A percentile compares a stretch with the other conserved stretches of the same genome.
Conservation (phyloP, 2,888 invertebrate species). For the Chydorus sphaericus region DNA sequence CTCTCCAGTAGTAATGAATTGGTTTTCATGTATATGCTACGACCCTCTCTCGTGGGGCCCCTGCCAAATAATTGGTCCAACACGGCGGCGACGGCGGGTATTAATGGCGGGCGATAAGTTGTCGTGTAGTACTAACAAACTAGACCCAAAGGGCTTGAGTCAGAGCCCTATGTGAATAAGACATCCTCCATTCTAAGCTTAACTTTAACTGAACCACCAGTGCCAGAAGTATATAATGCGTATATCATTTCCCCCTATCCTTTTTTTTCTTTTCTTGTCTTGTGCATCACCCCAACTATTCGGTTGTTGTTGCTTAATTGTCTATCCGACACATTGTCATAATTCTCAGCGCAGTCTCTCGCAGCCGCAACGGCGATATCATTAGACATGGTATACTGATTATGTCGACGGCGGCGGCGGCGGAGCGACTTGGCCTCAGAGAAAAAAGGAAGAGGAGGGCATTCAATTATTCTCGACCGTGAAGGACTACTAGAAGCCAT, state of each 20-base stretch:
- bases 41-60: background rate
- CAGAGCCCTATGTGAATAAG: no score
- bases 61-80: slow-evolving; percentile 4
- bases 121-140: no score
- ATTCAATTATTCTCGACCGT: background rate
- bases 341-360: background rate
- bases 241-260: background rate
- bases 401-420: background rate
- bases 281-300: background rate
- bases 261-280: background rate
- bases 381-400: background rate
- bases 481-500: background rate
- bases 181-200: no score
- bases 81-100: slow-evolving; percentile 2
- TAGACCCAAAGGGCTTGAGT: no score
- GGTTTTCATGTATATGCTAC: no score
- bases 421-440: background rate
- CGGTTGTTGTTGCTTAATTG: background rate
- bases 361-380: background rate
- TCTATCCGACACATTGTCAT: background rate
- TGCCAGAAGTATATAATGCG: no score
- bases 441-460: background rate
- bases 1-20: no score
- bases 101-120: slow-evolving; percentile 3
- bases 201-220: no score